Percentiles rank a stretch among this genome's conserved stretches.
Conservation (phyloP, 2,797 vertebrate genomes). For the Pseudomugil gertrudae region DNA sequence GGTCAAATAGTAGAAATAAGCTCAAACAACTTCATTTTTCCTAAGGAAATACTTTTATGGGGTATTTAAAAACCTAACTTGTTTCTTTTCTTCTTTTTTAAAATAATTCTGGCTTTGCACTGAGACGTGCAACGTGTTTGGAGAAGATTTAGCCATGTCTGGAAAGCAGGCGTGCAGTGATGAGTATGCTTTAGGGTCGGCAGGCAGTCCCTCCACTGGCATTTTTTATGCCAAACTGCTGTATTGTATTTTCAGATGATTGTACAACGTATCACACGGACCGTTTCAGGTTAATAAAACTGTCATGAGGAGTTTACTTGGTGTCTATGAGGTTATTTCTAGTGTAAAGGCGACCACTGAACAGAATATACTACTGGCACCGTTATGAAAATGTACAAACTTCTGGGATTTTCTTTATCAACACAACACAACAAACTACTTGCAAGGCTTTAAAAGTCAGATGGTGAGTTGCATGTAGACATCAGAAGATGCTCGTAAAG, state of each 20-base stretch:
- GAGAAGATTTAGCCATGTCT: slow-evolving; percentile 63
- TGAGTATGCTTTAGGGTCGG: slow-evolving; percentile 44
- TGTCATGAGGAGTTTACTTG: slow-evolving; percentile 46
- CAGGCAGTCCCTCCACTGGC: slow-evolving; percentile 61
- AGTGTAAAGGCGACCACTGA: too few relatives aligned
- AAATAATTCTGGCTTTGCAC: slow-evolving; percentile 65
- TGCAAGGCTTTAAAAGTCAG: too few relatives aligned
- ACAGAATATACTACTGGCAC: background rate
- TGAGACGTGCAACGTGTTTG: slow-evolving; percentile 70
- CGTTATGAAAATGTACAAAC: background rate
- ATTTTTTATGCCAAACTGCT: slow-evolving; percentile 65
- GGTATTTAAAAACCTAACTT: slow-evolving; percentile 75
- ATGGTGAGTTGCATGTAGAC: too few relatives aligned
- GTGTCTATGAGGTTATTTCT: background rate
- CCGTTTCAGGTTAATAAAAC: slow-evolving; percentile 82
- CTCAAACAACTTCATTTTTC: slow-evolving; percentile 76
- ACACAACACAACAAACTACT: too few relatives aligned
- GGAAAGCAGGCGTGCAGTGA: slow-evolving; percentile 49
- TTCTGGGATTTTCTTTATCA: too few relatives aligned
- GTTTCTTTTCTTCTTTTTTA: background rate
- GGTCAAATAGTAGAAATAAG: slow-evolving; percentile 67
- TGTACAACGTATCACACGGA: slow-evolving; percentile 78
- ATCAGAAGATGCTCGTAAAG: background rate
- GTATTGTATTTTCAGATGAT: slow-evolving; percentile 76
- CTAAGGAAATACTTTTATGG: slow-evolving; percentile 80